A percentile compares a stretch with the other conserved stretches of the same genome.
These are phyloP conservation scores for Nomada lathburiana DNA, from an alignment of 2,888 invertebrate genomes.

Conservation along the genomic window DNA sequence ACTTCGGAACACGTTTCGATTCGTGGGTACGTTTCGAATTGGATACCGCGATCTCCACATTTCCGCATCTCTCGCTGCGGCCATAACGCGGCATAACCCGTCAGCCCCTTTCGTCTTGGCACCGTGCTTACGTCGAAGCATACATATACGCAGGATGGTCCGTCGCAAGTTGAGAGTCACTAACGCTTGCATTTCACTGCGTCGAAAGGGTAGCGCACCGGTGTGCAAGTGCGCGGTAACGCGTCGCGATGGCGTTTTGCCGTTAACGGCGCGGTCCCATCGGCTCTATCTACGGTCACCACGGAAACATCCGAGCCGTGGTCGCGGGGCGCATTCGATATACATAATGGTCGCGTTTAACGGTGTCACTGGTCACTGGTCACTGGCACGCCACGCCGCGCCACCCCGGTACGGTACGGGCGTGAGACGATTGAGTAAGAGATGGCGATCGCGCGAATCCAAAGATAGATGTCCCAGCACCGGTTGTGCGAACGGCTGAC, in stretches of 20 bases:
- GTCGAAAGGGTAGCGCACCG: constrained; percentile 50
- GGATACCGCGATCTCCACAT: too few species aligned
- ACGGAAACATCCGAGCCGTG: constrained; percentile 73
- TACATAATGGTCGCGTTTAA: constrained; percentile 73
- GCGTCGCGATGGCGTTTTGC: constrained; percentile 47
- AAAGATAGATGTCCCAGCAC: constrained; percentile 75
- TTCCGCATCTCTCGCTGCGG: too few species aligned
- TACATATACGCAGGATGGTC: too few species aligned
- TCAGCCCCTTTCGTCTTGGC: too few species aligned
- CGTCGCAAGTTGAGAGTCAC: constrained; percentile 47
- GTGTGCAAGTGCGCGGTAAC: constrained; percentile 36
- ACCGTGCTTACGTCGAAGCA: too few species aligned
- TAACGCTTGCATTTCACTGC: constrained; percentile 61
- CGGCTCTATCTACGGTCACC: constrained; percentile 71
- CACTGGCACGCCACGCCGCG: too few species aligned
- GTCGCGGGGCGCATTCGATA: constrained; percentile 69
- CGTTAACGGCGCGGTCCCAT: constrained; percentile 51
- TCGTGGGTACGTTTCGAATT: too few species aligned
- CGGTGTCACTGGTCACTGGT: constrained; percentile 68
- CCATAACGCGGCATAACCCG: too few species aligned
- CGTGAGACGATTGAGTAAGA: constrained; percentile 72
- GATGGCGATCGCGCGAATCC: constrained; percentile 62
- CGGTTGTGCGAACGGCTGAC: constrained; percentile 58
- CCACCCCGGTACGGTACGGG: constrained; percentile 48
- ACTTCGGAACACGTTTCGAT: too few species aligned